Evolutionary conservation across 2,113 vertebrate species (phyloP).

Genomic region (Brachypodius melanocephalos): DNA sequence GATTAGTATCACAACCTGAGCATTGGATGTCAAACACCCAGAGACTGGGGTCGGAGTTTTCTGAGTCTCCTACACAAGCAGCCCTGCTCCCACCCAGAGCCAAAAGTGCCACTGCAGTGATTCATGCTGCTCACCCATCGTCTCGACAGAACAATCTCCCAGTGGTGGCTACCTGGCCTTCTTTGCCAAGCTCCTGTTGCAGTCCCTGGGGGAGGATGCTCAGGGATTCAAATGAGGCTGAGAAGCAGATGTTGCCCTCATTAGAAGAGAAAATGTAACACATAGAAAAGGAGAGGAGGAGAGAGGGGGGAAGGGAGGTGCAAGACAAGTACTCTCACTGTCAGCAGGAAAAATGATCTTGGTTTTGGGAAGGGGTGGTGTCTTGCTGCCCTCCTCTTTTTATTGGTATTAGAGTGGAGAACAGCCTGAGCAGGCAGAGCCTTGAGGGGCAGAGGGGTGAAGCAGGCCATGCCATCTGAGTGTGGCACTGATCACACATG

Average conservation of each 20-base stretch:
- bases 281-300: not conserved
- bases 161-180: not conserved
- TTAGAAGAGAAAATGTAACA: slow-evolving; percentile 11
- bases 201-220: not conserved
- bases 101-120: not conserved
- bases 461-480: not conserved
- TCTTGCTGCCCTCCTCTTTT: not conserved
- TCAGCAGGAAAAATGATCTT: not conserved
- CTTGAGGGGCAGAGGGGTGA: not conserved
- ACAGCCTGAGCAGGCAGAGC: not conserved
- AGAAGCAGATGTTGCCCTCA: slow-evolving; percentile 42
- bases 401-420: not conserved
- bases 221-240: not conserved
- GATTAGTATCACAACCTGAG: not conserved
- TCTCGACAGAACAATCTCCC: not conserved
- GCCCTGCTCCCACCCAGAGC: not conserved
- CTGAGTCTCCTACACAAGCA: not conserved
- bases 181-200: not conserved
- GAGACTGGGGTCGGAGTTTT: not conserved
- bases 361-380: not conserved
- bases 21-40: not conserved
- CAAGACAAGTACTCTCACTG: not conserved
- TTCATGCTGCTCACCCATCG: not conserved
- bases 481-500: accelerated
- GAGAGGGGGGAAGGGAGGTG: not conserved